These are phyloP conservation scores for Erebia aethiops DNA, from an alignment of 2,888 invertebrate species.

Conservation along the genomic window DNA sequence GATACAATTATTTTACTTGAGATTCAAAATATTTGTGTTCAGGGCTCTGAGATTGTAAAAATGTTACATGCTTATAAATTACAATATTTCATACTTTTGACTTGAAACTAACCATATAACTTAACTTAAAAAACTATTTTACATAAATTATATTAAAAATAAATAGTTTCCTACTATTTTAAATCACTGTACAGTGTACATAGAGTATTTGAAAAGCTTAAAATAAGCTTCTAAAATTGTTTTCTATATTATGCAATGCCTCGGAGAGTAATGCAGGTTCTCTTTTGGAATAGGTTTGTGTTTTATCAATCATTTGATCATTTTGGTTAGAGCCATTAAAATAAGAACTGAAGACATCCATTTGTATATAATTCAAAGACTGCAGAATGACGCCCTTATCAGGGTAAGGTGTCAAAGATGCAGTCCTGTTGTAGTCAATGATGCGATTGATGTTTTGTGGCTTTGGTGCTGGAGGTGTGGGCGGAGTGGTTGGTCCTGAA, in stretches of 20 bases:
- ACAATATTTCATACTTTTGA: conserved; percentile 24
- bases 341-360: conserved; percentile 75
- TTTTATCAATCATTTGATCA: conserved; percentile 48
- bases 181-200: conserved; percentile 34
- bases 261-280: conserved; percentile 66
- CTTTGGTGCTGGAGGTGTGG: conserved; percentile 41
- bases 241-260: conserved; percentile 69
- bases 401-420: conserved; percentile 66
- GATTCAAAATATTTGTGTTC: too few species aligned
- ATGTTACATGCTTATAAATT: conserved; percentile 25
- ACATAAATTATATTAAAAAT: conserved; percentile 26
- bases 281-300: conserved; percentile 47
- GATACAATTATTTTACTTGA: too few species aligned
- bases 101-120: conserved; percentile 22
- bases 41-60: neutral
- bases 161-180: conserved; percentile 42
- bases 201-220: conserved; percentile 46
- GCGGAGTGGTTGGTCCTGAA: conserved; percentile 41
- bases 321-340: conserved; percentile 53
- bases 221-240: conserved; percentile 75
- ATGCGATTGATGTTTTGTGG: conserved; percentile 42
- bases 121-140: conserved; percentile 27
- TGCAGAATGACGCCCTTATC: conserved; percentile 72
- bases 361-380: conserved; percentile 77
- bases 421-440: conserved; percentile 43